phyloP scores from a whole-genome alignment of 2,113 vertebrate genomes.

The Colossoma macropomum region DNA sequence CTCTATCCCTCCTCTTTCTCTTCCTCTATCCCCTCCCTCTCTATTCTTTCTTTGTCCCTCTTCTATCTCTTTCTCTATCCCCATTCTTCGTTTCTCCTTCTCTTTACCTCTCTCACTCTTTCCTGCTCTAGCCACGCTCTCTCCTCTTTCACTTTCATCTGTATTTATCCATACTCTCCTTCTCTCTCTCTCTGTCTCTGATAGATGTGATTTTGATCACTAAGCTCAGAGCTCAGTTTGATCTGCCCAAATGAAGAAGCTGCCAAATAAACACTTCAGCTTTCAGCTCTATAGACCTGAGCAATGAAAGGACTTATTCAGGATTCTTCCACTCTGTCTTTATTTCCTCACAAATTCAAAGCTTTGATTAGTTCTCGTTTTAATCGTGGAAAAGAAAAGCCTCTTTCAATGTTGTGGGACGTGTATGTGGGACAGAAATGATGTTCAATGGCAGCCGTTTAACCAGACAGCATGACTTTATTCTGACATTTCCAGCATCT shows the following conservation, averaged over 20 bases:
- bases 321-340: background rate
- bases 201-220: background rate
- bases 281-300: background rate
- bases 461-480: no score
- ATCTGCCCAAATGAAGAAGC: background rate
- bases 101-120: no score
- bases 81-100: no score
- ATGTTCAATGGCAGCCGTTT: background rate
- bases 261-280: background rate
- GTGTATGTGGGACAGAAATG: background rate
- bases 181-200: background rate
- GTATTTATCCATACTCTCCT: no score
- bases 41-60: no score
- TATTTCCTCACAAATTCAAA: background rate
- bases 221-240: background rate
- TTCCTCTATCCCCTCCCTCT: no score
- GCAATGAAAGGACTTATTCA: background rate
- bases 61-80: no score
- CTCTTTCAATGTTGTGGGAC: background rate
- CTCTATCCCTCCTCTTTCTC: no score
- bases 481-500: no score
- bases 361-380: background rate
- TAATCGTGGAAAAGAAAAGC: background rate
- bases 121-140: no score
- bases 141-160: no score